A percentile compares a stretch with the other conserved stretches of the same genome.
phyloP scores from a whole-genome alignment of 2,113 vertebrate species.

The Diglossa brunneiventris region DNA sequence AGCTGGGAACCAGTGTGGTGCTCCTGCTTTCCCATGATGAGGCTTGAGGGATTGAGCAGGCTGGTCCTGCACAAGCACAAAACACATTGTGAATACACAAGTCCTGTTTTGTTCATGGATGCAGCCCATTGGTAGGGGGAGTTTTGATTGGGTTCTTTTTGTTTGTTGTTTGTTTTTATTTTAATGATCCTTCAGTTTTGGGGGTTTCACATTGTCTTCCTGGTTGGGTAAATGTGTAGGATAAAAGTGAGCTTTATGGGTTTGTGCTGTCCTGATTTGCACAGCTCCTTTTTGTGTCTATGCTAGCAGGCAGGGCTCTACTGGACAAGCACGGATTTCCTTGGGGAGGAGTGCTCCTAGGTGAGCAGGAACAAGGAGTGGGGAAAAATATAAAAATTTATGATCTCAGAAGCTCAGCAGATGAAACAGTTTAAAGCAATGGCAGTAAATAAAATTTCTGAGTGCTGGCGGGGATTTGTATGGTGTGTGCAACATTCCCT shows the following conservation, averaged over 20 bases:
- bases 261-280: accelerated
- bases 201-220: neutral
- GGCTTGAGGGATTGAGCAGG: neutral
- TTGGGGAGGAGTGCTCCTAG: neutral
- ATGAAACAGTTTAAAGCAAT: accelerated
- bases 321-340: neutral
- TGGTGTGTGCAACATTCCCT: too few relatives aligned
- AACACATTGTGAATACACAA: accelerated
- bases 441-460: neutral
- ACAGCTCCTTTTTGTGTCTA: accelerated
- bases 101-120: neutral
- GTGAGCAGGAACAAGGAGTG: neutral
- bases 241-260: neutral
- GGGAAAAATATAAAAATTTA: neutral
- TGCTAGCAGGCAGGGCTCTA: neutral
- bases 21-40: accelerated
- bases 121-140: neutral
- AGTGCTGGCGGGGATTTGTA: neutral
- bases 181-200: neutral
- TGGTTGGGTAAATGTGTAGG: too few relatives aligned
- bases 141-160: neutral
- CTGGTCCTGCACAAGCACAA: neutral
- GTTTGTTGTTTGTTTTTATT: neutral
- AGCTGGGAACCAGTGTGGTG: accelerated
- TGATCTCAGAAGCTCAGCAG: neutral